Evolutionary conservation across 2,113 vertebrate genomes (phyloP).

Genomic region (Hippocampus guttulatus): DNA sequence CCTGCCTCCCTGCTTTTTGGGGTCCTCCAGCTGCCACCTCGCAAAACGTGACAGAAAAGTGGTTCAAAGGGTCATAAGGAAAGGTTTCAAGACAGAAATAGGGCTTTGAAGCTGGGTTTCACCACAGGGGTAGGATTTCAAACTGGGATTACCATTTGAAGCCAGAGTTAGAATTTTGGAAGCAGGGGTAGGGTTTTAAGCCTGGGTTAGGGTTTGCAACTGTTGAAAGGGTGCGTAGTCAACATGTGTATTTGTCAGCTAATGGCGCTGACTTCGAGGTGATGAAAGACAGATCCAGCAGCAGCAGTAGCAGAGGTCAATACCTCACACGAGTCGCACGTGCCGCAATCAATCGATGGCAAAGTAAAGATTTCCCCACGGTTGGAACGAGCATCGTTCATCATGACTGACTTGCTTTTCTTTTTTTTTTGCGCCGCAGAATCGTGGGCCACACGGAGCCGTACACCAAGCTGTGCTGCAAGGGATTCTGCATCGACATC

Average conservation of each 20-base stretch:
- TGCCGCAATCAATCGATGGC: neutral
- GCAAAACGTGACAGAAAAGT: too few relatives aligned
- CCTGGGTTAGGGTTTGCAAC: neutral
- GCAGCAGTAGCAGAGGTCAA: neutral
- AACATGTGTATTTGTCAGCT: neutral
- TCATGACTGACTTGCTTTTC: neutral
- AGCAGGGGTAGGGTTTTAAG: neutral
- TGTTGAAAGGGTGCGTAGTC: neutral
- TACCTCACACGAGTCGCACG: neutral
- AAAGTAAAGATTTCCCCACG: neutral
- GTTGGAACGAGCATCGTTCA: neutral
- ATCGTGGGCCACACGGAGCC: conserved; percentile 79
- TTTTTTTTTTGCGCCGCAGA: conserved; percentile 33
- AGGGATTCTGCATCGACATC: conserved; percentile 98
- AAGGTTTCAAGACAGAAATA: too few relatives aligned
- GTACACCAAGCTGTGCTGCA: conserved; percentile 96
- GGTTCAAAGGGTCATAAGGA: too few relatives aligned
- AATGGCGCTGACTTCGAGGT: neutral
- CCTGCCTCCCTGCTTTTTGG: too few relatives aligned
- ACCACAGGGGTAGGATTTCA: too few relatives aligned
- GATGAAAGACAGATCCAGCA: neutral
- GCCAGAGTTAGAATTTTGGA: too few relatives aligned
- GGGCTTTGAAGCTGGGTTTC: too few relatives aligned
- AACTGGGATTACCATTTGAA: too few relatives aligned
- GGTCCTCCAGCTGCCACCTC: too few relatives aligned